Conservation (phyloP, 1,140 invertebrate genomes). For the Drosophila saltans region DNA sequence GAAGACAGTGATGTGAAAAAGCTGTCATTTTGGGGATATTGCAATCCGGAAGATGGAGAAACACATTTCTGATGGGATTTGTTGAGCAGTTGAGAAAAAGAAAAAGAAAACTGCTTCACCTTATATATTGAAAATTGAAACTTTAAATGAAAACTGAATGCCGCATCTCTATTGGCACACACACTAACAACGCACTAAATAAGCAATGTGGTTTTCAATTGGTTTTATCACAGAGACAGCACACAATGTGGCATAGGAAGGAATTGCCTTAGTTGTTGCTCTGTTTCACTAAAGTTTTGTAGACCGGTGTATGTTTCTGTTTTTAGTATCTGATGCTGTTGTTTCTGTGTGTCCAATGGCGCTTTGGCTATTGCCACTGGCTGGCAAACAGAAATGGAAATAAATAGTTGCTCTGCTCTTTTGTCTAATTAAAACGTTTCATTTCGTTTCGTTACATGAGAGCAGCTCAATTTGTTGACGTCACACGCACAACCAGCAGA, state of each 20-base stretch:
- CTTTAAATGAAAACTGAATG: not conserved
- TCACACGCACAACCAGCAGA: slow-evolving; percentile 42
- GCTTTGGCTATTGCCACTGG: slow-evolving; percentile 31
- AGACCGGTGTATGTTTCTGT: not conserved
- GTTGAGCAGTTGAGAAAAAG: not conserved
- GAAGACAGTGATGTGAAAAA: slow-evolving; percentile 14
- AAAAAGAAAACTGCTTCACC: not conserved
- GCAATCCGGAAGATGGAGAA: not conserved
- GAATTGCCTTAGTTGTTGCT: not conserved
- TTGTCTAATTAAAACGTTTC: slow-evolving; percentile 78
- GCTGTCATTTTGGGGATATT: slow-evolving; percentile 26
- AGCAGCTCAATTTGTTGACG: slow-evolving; percentile 61
- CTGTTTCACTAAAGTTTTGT: slow-evolving; percentile 12
- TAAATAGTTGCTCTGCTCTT: slow-evolving; percentile 78
- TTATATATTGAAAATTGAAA: not conserved
- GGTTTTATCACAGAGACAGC: slow-evolving; percentile 21
- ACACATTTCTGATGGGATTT: slow-evolving; percentile 4
- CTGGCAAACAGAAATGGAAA: slow-evolving; percentile 64
- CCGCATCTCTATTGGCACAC: not conserved
- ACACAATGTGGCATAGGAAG: not conserved
- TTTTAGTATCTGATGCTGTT: slow-evolving; percentile 25
- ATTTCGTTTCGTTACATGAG: slow-evolving; percentile 40
- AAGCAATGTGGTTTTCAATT: slow-evolving; percentile 25
- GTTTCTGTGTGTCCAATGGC: slow-evolving; percentile 35
- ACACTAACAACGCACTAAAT: slow-evolving; percentile 13